Evolutionary conservation across 2,888 invertebrate genomes (phyloP).

Genomic region (Drosophila borborema): DNA sequence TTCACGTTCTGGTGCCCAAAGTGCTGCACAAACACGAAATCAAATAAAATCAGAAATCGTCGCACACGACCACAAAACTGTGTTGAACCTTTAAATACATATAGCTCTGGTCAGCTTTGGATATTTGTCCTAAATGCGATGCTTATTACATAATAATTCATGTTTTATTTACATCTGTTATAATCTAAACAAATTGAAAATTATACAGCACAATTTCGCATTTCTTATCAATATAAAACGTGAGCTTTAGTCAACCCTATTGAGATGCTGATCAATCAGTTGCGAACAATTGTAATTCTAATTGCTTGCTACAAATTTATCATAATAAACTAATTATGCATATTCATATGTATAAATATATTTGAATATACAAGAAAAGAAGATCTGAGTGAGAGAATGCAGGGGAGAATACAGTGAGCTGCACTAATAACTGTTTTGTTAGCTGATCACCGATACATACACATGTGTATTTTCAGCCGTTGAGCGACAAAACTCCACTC

Average conservation of each 20-base stretch:
- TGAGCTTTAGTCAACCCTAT: no score
- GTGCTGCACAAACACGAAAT: conserved; percentile 64
- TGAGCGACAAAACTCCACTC: background rate
- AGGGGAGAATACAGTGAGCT: no score
- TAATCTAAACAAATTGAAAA: no score
- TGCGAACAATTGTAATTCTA: background rate
- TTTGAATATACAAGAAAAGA: no score
- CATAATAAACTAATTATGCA: no score
- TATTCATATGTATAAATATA: no score
- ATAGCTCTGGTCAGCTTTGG: conserved; percentile 16
- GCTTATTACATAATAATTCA: no score
- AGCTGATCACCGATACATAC: background rate
- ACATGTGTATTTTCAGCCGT: background rate
- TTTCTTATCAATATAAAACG: no score
- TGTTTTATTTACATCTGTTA: no score
- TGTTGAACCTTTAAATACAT: conserved; percentile 15
- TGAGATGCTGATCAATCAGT: no score
- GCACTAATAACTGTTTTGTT: background rate
- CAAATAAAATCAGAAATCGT: conserved; percentile 61
- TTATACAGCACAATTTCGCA: no score
- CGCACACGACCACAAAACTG: conserved; percentile 28
- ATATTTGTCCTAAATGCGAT: no score
- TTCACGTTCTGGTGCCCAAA: conserved; percentile 51
- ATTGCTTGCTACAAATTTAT: background rate
- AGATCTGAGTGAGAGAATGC: background rate